These are phyloP conservation scores for Myathropa florea DNA, from an alignment of 2,888 invertebrate genomes.

Conservation along the genomic window DNA sequence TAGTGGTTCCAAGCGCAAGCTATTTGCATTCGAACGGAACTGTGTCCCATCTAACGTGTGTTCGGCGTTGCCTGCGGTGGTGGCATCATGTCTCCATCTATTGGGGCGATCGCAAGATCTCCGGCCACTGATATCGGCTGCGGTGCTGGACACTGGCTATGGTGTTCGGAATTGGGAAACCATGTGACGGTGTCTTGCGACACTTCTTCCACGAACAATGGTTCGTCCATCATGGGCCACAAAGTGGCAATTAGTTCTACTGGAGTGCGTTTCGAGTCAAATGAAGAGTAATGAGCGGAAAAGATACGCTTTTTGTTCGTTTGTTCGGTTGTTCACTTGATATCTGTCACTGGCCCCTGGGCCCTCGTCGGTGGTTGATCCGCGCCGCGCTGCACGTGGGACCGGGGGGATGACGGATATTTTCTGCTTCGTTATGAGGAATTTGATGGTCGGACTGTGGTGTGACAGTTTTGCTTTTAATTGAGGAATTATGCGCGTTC, in stretches of 20 bases:
- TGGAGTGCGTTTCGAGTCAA: constrained; percentile 65
- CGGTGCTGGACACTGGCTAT: constrained; percentile 25
- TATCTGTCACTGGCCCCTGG: neutral
- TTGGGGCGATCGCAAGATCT: constrained; percentile 69
- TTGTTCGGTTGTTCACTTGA: neutral
- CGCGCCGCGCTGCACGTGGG: neutral
- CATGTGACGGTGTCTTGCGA: constrained; percentile 68
- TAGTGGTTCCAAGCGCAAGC: constrained; percentile 61
- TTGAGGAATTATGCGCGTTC: constrained; percentile 65
- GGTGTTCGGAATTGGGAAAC: constrained; percentile 67
- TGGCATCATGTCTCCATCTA: constrained; percentile 65
- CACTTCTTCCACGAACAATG: constrained; percentile 65
- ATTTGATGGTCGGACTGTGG: constrained; percentile 58
- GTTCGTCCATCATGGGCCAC: constrained; percentile 69
- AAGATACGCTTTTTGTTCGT: constrained; percentile 53
- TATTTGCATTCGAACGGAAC: constrained; percentile 71
- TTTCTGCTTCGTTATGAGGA: constrained; percentile 73
- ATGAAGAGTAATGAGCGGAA: constrained; percentile 71
- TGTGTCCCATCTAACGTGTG: constrained; percentile 61
- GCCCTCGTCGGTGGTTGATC: neutral
- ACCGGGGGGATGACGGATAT: constrained; percentile 72
- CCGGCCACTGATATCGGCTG: constrained; percentile 53
- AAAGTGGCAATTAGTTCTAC: constrained; percentile 70
- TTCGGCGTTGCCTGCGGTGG: neutral
- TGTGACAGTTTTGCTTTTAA: constrained; percentile 70